Percentiles rank a stretch among this genome's conserved stretches.
Conservation (phyloP, 2,888 invertebrate species). For the Philhelius pedissequus region DNA sequence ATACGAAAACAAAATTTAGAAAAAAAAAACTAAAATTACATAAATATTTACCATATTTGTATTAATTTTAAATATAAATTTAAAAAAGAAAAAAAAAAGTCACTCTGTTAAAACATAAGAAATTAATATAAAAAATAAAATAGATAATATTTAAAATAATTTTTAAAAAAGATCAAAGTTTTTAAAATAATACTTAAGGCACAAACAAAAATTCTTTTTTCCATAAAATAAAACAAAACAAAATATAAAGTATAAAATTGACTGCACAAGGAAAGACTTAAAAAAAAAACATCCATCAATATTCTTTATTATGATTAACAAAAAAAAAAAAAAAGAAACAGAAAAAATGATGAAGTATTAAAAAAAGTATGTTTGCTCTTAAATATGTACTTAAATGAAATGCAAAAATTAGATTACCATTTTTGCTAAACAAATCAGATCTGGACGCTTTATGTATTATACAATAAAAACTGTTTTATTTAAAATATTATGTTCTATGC, state of each 20-base stretch:
- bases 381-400: constrained; percentile 19
- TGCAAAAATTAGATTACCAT: not conserved
- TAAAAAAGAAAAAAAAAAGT: not conserved
- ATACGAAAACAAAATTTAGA: not conserved
- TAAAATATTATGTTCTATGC: constrained; percentile 27
- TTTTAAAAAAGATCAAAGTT: constrained; percentile 6
- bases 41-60: constrained; percentile 25
- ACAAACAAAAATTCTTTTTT: constrained; percentile 38
- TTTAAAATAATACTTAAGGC: constrained; percentile 38
- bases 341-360: no score
- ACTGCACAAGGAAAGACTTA: constrained; percentile 64
- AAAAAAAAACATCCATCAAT: constrained; percentile 1
- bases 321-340: not conserved
- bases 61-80: constrained; percentile 37
- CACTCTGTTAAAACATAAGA: constrained; percentile 45
- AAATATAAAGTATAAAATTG: constrained; percentile 14
- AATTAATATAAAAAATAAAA: constrained; percentile 1
- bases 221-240: constrained; percentile 6
- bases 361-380: not conserved
- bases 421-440: constrained; percentile 15
- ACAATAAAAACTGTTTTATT: not conserved
- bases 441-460: constrained; percentile 35
- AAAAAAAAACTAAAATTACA: constrained; percentile 10
- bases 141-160: constrained; percentile 19
- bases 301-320: constrained; percentile 19